phyloP scores from a whole-genome alignment of 2,113 vertebrate genomes.

The Chitala chitala region DNA sequence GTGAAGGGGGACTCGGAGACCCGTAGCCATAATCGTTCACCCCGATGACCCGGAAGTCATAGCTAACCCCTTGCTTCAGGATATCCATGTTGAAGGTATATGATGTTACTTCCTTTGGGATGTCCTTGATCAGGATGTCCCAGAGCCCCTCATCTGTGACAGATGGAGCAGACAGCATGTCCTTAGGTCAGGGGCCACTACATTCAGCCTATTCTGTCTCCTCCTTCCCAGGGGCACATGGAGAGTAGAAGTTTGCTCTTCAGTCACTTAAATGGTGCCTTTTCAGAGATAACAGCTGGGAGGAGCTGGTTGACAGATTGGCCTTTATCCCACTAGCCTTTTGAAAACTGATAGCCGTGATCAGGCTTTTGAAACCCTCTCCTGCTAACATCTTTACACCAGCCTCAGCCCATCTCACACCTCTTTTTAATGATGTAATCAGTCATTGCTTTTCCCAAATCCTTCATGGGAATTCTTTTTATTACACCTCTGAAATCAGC shows the following conservation, averaged over 20 bases:
- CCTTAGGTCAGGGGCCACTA: slow-evolving; percentile 3
- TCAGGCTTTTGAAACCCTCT: neutral
- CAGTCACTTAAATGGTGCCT: neutral
- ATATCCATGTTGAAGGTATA: slow-evolving; percentile 94
- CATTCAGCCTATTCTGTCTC: too few relatives aligned
- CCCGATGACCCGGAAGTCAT: slow-evolving; percentile 91
- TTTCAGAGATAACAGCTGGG: neutral
- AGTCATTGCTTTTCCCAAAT: slow-evolving; percentile 1
- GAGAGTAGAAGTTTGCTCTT: neutral
- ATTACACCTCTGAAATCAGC: slow-evolving; percentile 26
- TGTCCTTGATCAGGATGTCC: slow-evolving; percentile 97
- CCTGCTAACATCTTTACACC: neutral
- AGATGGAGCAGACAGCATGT: neutral
- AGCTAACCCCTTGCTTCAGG: slow-evolving; percentile 89
- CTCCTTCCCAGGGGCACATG: too few relatives aligned
- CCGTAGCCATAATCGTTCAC: slow-evolving; percentile 94
- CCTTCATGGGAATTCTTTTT: slow-evolving; percentile 32
- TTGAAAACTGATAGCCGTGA: neutral
- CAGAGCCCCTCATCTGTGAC: slow-evolving; percentile 87
- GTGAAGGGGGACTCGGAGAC: slow-evolving; percentile 84
- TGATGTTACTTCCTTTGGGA: slow-evolving; percentile 90
- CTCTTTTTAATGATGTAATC: slow-evolving; percentile 22
- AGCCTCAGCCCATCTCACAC: neutral
- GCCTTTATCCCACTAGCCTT: neutral
- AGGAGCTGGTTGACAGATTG: neutral